Conservation (phyloP, 2,797 vertebrate species). For the Rachycentron canadum region DNA sequence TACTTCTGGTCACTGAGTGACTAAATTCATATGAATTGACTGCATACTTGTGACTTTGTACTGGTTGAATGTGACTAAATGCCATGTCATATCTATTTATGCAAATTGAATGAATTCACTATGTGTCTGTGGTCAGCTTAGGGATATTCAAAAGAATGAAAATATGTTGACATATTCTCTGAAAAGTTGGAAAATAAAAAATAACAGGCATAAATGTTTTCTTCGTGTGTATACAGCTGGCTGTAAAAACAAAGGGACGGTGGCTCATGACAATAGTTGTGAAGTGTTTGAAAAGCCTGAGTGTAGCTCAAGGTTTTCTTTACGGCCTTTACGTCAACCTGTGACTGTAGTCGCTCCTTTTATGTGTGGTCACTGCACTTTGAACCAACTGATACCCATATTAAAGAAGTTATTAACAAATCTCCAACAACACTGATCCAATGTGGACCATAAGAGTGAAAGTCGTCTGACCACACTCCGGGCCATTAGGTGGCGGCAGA, state of each 20-base stretch:
- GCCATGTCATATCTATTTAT: conserved; percentile 78
- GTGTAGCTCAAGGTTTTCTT: too few species aligned
- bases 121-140: conserved; percentile 68
- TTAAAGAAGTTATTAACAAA: too few species aligned
- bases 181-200: conserved; percentile 66
- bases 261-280: too few species aligned
- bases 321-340: too few species aligned
- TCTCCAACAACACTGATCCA: neutral
- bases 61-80: conserved; percentile 70
- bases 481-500: conserved; percentile 51
- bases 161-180: conserved; percentile 61
- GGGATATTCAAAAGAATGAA: conserved; percentile 58
- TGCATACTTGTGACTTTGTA: conserved; percentile 70
- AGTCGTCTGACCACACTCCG: conserved; percentile 3
- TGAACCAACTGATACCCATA: too few species aligned
- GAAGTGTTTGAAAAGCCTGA: neutral
- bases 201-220: conserved; percentile 55
- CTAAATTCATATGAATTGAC: conserved; percentile 66
- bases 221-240: conserved; percentile 17
- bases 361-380: too few species aligned
- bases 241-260: too few species aligned
- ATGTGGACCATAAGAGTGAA: too few species aligned
- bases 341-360: too few species aligned
- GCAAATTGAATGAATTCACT: conserved; percentile 74
- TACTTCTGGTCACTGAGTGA: conserved; percentile 75